Percentiles rank a stretch among this genome's conserved stretches.
phyloP scores from a whole-genome alignment of 92 coral and sea anemone species.

The Phenganax stokvisi region DNA sequence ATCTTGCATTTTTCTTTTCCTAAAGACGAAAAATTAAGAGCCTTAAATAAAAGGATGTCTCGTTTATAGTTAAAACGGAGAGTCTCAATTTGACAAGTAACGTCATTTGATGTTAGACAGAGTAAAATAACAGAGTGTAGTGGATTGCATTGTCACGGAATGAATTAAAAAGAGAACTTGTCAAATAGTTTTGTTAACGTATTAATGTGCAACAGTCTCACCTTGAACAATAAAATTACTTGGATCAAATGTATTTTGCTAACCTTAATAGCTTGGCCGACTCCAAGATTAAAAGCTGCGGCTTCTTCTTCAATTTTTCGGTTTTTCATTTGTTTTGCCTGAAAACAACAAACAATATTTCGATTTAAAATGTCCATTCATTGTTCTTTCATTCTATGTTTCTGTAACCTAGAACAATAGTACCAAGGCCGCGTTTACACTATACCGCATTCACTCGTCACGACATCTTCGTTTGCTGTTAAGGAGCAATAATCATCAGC shows the following conservation, averaged over 20 bases:
- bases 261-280: slow-evolving; percentile 82
- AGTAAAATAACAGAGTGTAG: too few species aligned
- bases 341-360: neutral
- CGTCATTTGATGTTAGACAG: too few species aligned
- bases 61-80: neutral
- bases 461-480: too few species aligned
- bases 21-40: slow-evolving; percentile 27
- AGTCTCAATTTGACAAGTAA: too few species aligned
- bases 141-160: too few species aligned
- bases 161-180: too few species aligned
- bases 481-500: too few species aligned
- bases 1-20: slow-evolving; percentile 71
- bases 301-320: slow-evolving; percentile 74
- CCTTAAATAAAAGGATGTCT: neutral
- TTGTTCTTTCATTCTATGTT: neutral
- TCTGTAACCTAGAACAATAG: too few species aligned
- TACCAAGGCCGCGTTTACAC: too few species aligned
- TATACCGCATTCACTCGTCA: too few species aligned
- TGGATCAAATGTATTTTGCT: neutral
- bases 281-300: slow-evolving; percentile 96
- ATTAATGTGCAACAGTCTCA: neutral
- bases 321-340: slow-evolving; percentile 71
- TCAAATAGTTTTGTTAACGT: too few species aligned
- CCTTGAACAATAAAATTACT: neutral
- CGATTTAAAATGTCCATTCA: neutral